Percentiles rank a stretch among this genome's conserved stretches.
Evolutionary conservation across 2,888 invertebrate species (phyloP).

Genomic region (Lutraria lutraria): DNA sequence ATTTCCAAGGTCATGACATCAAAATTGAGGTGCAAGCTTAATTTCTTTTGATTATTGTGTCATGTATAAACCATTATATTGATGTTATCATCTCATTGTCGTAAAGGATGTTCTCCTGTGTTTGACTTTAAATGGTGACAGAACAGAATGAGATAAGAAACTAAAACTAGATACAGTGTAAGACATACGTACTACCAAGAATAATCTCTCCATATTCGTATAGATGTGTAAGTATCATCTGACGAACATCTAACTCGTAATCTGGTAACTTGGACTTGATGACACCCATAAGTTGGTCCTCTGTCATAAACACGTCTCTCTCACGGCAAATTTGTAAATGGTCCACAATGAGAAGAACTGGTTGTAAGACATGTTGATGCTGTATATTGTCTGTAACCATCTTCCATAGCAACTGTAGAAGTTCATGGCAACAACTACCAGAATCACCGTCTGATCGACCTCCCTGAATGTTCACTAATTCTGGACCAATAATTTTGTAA

Average conservation of each 20-base stretch:
- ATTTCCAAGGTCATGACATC: no score
- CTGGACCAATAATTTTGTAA: constrained; percentile 71
- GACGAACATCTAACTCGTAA: constrained; percentile 68
- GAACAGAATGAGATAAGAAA: no score
- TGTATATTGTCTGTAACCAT: constrained; percentile 71
- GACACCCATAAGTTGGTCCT: constrained; percentile 67
- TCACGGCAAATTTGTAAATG: constrained; percentile 60
- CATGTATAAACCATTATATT: no score
- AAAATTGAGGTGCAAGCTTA: no score
- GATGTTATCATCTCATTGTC: no score
- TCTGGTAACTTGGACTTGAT: constrained; percentile 68
- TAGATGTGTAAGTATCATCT: constrained; percentile 70
- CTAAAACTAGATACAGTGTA: neutral
- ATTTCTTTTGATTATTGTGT: no score
- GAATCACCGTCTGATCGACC: constrained; percentile 26
- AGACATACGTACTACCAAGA: constrained; percentile 67
- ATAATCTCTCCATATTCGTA: constrained; percentile 73
- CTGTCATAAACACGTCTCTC: constrained; percentile 63
- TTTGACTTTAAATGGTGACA: no score
- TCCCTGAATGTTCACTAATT: constrained; percentile 57
- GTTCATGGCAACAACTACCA: constrained; percentile 40
- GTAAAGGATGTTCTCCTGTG: no score
- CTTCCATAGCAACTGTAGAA: constrained; percentile 70
- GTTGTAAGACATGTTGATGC: constrained; percentile 68
- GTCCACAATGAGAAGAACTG: constrained; percentile 69